Conservation (phyloP, 2,113 vertebrate genomes). For the Zootoca vivipara region DNA sequence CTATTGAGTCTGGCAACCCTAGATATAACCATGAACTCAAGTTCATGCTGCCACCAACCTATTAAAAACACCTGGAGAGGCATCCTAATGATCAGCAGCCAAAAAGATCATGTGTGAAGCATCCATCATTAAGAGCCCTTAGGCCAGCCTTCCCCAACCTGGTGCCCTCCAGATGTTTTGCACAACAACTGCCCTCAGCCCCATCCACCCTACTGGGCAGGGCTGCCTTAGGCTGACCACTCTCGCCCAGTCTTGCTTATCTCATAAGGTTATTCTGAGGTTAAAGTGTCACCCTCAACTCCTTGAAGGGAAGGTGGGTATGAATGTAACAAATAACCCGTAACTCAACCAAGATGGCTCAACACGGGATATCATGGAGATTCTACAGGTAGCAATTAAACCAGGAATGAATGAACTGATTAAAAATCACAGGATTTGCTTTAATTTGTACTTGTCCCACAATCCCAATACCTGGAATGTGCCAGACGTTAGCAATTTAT, state of each 20-base stretch:
- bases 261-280: neutral
- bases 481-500: conserved; percentile 61
- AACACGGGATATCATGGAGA: neutral
- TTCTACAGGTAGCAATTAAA: conserved; percentile 41
- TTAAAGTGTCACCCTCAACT: neutral
- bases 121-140: neutral
- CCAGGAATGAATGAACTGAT: conserved; percentile 46
- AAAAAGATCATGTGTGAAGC: neutral
- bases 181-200: no score
- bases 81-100: neutral
- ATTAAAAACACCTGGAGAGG: neutral
- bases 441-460: conserved; percentile 59
- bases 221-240: neutral
- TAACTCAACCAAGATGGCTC: neutral
- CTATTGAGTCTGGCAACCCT: no score
- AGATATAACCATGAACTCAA: no score
- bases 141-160: neutral
- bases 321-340: neutral
- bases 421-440: conserved; percentile 24
- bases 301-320: neutral
- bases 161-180: no score
- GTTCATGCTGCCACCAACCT: no score
- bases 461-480: conserved; percentile 13
- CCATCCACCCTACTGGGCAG: neutral
- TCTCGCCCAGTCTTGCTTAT: neutral